A percentile compares a stretch with the other conserved stretches of the same genome.
Conservation (phyloP, 2,797 vertebrate species). For the Austrolebias charrua region DNA sequence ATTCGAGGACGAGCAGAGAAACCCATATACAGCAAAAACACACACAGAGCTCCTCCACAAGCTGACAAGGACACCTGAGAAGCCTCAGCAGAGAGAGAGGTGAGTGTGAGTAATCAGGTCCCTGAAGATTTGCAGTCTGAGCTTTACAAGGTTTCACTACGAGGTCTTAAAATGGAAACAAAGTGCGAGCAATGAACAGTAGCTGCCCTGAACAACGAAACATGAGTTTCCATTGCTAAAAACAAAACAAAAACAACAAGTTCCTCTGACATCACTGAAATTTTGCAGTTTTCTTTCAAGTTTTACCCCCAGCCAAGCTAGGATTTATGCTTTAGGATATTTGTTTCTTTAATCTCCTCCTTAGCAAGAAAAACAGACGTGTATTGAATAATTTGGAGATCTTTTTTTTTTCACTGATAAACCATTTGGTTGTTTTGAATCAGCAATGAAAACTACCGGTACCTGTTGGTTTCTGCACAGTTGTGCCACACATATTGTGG, state of each 20-base stretch:
- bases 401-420: too few relatives aligned
- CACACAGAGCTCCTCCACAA: conserved; percentile 12
- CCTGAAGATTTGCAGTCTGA: conserved; percentile 25
- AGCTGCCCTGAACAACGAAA: background rate
- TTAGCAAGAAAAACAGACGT: background rate
- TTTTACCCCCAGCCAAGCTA: background rate
- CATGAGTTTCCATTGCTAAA: background rate
- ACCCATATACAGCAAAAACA: conserved; percentile 53
- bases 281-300: too few relatives aligned
- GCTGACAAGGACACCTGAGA: conserved; percentile 18
- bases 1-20: conserved; percentile 30
- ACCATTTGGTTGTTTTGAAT: too few relatives aligned
- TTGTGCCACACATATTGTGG: too few relatives aligned
- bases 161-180: conserved; percentile 27
- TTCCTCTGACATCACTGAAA: background rate
- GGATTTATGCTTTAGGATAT: background rate
- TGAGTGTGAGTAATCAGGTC: conserved; percentile 29
- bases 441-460: too few relatives aligned
- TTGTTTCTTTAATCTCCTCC: background rate
- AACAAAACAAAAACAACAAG: conserved; percentile 4
- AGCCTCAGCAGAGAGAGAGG: conserved; percentile 10
- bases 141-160: conserved; percentile 13
- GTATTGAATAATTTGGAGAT: too few relatives aligned
- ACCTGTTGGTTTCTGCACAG: too few relatives aligned
- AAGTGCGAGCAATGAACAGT: conserved; percentile 10